Evolutionary conservation across 2,888 invertebrate species (phyloP).

Genomic region (Catocala nupta): DNA sequence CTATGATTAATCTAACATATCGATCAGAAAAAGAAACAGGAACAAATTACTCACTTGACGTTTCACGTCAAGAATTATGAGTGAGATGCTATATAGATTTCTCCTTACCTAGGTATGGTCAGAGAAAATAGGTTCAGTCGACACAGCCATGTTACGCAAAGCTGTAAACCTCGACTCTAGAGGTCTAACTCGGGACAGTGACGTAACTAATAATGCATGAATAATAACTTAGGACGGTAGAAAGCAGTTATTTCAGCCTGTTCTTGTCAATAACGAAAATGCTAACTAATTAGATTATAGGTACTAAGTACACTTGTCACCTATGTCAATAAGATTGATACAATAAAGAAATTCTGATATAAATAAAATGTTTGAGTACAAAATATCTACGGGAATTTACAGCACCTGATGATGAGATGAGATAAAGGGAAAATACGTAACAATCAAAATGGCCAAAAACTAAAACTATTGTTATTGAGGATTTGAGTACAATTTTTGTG

Average conservation of each 20-base stretch:
- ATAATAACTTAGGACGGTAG: slow-evolving; percentile 6
- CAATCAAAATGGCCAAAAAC: no score
- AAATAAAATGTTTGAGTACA: no score
- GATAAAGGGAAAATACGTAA: no score
- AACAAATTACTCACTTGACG: slow-evolving; percentile 10
- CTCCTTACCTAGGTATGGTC: slow-evolving; percentile 18
- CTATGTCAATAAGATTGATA: no score
- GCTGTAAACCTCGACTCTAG: slow-evolving; percentile 26
- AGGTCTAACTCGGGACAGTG: slow-evolving; percentile 23
- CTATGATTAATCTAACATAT: neutral
- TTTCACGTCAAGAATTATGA: slow-evolving; percentile 9
- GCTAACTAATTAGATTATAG: no score
- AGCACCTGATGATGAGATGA: no score
- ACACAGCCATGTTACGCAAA: slow-evolving; percentile 38
- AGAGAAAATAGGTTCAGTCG: slow-evolving; percentile 29
- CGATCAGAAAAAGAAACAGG: slow-evolving; percentile 18
- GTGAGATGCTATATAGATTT: slow-evolving; percentile 19
- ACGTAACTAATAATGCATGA: slow-evolving; percentile 30
- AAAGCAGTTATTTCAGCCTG: neutral
- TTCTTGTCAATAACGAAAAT: neutral
- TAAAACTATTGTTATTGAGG: no score
- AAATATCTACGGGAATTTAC: no score
- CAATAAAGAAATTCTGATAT: no score
- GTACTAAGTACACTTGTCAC: neutral
- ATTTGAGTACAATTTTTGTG: no score